These are phyloP conservation scores for Scaptomyza reducta DNA, from an alignment of 2,888 invertebrate genomes.

Conservation along the genomic window DNA sequence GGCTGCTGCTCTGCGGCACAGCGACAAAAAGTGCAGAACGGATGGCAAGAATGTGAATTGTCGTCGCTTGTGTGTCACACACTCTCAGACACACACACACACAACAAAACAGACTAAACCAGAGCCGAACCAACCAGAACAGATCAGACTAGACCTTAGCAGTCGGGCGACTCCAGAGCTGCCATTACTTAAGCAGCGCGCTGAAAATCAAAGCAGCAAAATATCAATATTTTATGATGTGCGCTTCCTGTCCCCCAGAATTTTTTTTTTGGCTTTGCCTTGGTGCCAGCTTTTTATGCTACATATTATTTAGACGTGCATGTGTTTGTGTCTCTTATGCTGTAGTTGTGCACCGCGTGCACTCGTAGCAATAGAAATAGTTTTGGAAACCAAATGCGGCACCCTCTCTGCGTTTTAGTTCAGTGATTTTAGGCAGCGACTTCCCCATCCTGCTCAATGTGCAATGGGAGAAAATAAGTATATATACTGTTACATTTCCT, in stretches of 20 bases:
- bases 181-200: slow-evolving; percentile 75
- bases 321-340: slow-evolving; percentile 15
- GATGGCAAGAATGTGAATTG: slow-evolving; percentile 65
- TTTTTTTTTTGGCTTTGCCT: slow-evolving; percentile 12
- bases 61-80: slow-evolving; percentile 44
- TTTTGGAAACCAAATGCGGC: slow-evolving; percentile 30
- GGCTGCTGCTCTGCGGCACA: slow-evolving; percentile 22
- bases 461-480: slow-evolving; percentile 24
- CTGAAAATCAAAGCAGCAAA: slow-evolving; percentile 75
- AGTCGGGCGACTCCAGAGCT: slow-evolving; percentile 38
- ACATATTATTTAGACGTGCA: not conserved
- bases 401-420: slow-evolving; percentile 71
- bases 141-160: slow-evolving; percentile 21
- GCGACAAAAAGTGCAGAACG: slow-evolving; percentile 59
- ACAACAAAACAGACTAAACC: slow-evolving; percentile 9
- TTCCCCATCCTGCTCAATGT: slow-evolving; percentile 53
- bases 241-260: slow-evolving; percentile 66
- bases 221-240: slow-evolving; percentile 81
- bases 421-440: slow-evolving; percentile 77
- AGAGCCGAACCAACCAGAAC: slow-evolving; percentile 7
- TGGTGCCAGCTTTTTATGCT: slow-evolving; percentile 43
- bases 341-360: slow-evolving; percentile 61
- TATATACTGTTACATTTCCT: slow-evolving; percentile 70
- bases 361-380: slow-evolving; percentile 68
- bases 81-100: slow-evolving; percentile 2